These are phyloP conservation scores for Loripinus fragilis DNA, from an alignment of 2,888 invertebrate species.

Conservation along the genomic window DNA sequence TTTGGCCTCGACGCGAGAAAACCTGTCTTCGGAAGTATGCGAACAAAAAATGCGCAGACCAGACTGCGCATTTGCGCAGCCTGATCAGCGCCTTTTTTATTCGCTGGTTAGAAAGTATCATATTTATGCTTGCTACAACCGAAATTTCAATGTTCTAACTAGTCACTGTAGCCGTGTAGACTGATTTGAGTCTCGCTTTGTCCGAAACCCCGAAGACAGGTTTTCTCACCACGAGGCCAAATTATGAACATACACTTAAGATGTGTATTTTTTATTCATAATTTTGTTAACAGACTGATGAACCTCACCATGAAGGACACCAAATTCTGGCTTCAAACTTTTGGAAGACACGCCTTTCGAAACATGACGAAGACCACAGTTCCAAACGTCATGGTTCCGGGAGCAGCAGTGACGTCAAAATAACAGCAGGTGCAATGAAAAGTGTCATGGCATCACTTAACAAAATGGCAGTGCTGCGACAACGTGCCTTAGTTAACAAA, in stretches of 20 bases:
- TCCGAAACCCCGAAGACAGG: no score
- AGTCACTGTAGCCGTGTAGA: background rate
- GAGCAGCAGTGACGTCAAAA: background rate
- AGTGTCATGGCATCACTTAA: slow-evolving; percentile 49
- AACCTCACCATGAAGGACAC: background rate
- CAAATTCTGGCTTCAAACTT: background rate
- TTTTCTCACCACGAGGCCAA: no score
- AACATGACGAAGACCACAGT: background rate
- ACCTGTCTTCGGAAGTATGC: no score
- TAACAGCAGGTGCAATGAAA: slow-evolving; percentile 20
- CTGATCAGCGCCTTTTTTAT: no score
- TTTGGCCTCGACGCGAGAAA: no score
- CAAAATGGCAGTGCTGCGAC: slow-evolving; percentile 51
- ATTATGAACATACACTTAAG: no score
- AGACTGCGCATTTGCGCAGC: no score
- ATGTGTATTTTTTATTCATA: no score
- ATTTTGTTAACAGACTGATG: background rate
- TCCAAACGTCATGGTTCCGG: background rate
- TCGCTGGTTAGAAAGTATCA: background rate
- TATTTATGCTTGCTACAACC: no score
- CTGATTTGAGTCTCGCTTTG: no score
- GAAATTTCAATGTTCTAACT: background rate
- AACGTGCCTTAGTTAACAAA: slow-evolving; percentile 49
- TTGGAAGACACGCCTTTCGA: slow-evolving; percentile 5
- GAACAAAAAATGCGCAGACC: no score